Evolutionary conservation across 2,113 vertebrate genomes (phyloP), one percentile per base, ranked within the genome.

Genomic region (Dicentrarchus labrax): DNA sequence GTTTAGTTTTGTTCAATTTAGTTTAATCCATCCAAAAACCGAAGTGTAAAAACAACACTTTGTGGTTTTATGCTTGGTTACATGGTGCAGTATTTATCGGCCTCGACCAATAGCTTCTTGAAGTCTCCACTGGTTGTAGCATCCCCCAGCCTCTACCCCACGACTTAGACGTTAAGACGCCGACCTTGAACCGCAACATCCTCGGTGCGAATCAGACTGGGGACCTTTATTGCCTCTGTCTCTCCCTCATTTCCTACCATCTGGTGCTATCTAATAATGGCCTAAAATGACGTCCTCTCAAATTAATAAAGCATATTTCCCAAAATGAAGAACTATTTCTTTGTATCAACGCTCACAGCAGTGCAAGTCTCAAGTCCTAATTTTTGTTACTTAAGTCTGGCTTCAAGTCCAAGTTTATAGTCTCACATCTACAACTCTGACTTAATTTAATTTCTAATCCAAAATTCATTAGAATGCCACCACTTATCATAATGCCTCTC

Each of bases 401-500:
- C 15, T 30, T 45, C 43, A 45, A 45, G 43, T 45, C 43, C 36
- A 21, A 24, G 30, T 53, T 56, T 9, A 21, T 41, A 21, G 67
- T 22, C 15, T 53, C 2, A 12, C 13, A 45, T 45, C 43, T 19
- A 7, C 21, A 48, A 10, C 8, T 54, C 12, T 3, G 30, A 8
- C 54, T 68, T n/a, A n/a, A n/a, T n/a, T 73, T 38, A 53, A 6
- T 68, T 69, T 78, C 13, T 16, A 4, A 50, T 86, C 11, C 64
- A 12, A 5, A 45, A 5, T 57, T 66, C 43, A 70, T 43, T 93
- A 92, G 94, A 92, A 50, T 38, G 43, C 76, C 79, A 90, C 50
- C 64, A 57, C 13, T 89, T 90, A 91, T 93, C 94, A 87, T 73
- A 57, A 56, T 71, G 72, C 8, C 66, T 80, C 78, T 73, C 72